These are phyloP conservation scores for Halichoeres trimaculatus DNA, from an alignment of 2,113 vertebrate genomes.

Conservation along the genomic window DNA sequence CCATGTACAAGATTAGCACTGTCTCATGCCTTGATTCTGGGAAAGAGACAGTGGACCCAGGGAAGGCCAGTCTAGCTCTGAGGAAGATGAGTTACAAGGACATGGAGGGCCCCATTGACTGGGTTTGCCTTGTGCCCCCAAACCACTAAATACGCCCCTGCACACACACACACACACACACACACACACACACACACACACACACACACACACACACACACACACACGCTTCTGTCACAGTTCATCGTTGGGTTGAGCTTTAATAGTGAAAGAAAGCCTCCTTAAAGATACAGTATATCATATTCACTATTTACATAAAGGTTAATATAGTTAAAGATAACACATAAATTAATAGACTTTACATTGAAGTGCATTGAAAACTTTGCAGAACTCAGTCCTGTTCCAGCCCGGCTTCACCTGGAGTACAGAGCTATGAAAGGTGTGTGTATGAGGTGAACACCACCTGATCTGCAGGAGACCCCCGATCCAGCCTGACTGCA, in stretches of 20 bases:
- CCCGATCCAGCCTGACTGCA: conserved; percentile 69
- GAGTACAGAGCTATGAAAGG: conserved; percentile 84
- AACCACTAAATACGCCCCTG: too few relatives aligned
- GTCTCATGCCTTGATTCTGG: too few relatives aligned
- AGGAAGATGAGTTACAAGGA: too few relatives aligned
- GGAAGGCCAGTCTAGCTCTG: too few relatives aligned
- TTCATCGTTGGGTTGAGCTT: conserved; percentile 34
- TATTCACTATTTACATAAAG: conserved; percentile 78
- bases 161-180: not conserved
- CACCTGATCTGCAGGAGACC: conserved; percentile 68
- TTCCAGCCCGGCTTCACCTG: conserved; percentile 48
- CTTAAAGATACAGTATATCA: conserved; percentile 63
- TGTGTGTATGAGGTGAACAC: conserved; percentile 74
- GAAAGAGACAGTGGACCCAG: too few relatives aligned
- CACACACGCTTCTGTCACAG: not conserved
- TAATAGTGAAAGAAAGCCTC: conserved; percentile 50
- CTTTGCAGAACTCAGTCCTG: conserved; percentile 11
- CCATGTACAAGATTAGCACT: too few relatives aligned
- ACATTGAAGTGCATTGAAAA: conserved; percentile 79
- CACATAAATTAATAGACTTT: conserved; percentile 79
- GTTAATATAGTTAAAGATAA: conserved; percentile 64
- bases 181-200: not conserved
- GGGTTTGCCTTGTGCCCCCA: too few relatives aligned
- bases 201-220: not conserved
- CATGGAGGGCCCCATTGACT: too few relatives aligned